Evolutionary conservation across 2,888 invertebrate species (phyloP), one percentile per base, ranked within the genome.

Genomic region (Drosophila affinis): DNA sequence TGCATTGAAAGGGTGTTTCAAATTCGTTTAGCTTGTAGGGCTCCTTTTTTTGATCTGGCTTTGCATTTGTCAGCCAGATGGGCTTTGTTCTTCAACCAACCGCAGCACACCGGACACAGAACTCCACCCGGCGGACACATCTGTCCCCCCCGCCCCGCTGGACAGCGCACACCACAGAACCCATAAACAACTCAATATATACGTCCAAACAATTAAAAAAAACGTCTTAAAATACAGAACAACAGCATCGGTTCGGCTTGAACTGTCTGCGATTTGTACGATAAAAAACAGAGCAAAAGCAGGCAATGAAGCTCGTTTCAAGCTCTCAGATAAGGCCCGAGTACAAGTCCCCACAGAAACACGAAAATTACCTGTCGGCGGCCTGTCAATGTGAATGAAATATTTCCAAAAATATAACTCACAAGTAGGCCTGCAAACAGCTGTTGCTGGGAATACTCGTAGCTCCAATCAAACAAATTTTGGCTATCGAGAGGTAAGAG

Each of bases 121-220:
- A 34, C 34, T 46, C 46, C 46, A 17, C 17, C 46, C 46, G 17
- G 17, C 17, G 4, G n/a, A n/a, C 46, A 18, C 18, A 46, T 17
- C 46, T 46, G 9, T 46, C n/a, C 10, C 46, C 9, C 10, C 17
- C 24, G 24, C 24, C 24, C 24, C 24, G 10, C 17, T 10, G 46
- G 46, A 68, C n/a, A 17, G 58, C 68, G 34, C 58, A 58, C 68
- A 68, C 67, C 34, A 58, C 9, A 39, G 39, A 39, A 14, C 21
- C 17, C 29, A 58, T 58, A 34, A 58, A 58, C 58, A 58, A 48
- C 21, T 47, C 48, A 48, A 48, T 48, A 49, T 49, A 3, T 18
- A 47, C 29, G 70, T 54, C 69, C 46, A 51, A 55, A 55, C 64
- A 72, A 72, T 72, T 64, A 72, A 72, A 63, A 72, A 63, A 57